Percentiles rank a stretch among this genome's conserved stretches.
Evolutionary conservation across 1,140 invertebrate species (phyloP).

Genomic region (Oryctes rhinoceros): DNA sequence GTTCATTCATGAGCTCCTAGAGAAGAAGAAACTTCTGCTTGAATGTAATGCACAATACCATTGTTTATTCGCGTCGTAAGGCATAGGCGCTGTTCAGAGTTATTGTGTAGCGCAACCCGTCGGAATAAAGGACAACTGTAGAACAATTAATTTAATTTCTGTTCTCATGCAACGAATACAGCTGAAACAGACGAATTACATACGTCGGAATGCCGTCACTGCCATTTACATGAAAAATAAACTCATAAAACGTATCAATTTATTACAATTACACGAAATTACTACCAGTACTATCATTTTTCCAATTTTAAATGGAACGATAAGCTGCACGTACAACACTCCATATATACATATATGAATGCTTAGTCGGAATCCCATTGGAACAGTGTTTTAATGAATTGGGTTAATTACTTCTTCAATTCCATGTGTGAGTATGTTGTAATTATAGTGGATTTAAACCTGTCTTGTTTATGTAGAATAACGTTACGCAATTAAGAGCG

Average conservation of each 20-base stretch:
- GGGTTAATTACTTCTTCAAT: slow-evolving; percentile 36
- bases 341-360: background rate
- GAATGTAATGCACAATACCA: background rate
- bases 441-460: slow-evolving; percentile 27
- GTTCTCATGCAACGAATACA: slow-evolving; percentile 11
- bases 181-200: slow-evolving; percentile 3
- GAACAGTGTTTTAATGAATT: slow-evolving; percentile 37
- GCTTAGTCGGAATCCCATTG: slow-evolving; percentile 26
- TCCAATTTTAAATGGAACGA: slow-evolving; percentile 17
- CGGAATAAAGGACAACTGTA: background rate
- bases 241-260: slow-evolving; percentile 25
- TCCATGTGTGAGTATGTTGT: slow-evolving; percentile 27
- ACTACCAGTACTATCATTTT: slow-evolving; percentile 32
- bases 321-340: background rate
- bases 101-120: background rate
- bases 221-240: slow-evolving; percentile 31
- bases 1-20: slow-evolving; percentile 5
- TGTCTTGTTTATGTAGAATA: slow-evolving; percentile 30
- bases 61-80: slow-evolving; percentile 14
- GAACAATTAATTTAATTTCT: slow-evolving; percentile 30
- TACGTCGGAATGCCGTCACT: background rate
- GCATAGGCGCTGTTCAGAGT: background rate
- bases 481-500: slow-evolving; percentile 29
- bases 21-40: slow-evolving; percentile 16
- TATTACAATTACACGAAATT: slow-evolving; percentile 35